phyloP scores from a whole-genome alignment of 1,140 invertebrate genomes.

The Neodiprion fabricii region DNA sequence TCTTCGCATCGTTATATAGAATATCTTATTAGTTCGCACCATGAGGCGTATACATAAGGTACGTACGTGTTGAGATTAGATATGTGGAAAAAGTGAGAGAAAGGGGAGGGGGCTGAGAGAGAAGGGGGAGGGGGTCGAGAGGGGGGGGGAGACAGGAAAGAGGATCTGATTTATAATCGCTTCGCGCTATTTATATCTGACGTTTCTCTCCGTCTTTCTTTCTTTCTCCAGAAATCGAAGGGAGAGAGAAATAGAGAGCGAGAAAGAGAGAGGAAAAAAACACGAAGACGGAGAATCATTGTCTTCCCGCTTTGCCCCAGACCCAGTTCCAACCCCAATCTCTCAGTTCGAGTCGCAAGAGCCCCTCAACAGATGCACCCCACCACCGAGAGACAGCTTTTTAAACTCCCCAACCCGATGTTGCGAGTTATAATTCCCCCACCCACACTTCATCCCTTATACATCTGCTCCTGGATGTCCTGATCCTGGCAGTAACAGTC shows the following conservation, averaged over 20 bases:
- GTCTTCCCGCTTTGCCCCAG: not conserved
- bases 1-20: not conserved
- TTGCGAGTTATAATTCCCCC: constrained; percentile 28
- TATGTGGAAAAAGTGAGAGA: not conserved
- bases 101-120: too few relatives aligned
- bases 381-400: constrained; percentile 47
- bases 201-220: too few relatives aligned
- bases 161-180: not conserved
- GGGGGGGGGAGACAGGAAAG: too few relatives aligned
- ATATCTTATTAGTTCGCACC: not conserved
- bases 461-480: constrained; percentile 33
- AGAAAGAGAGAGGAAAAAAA: not conserved
- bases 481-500: constrained; percentile 46
- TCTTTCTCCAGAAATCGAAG: not conserved
- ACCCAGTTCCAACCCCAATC: not conserved
- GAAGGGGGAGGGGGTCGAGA: too few relatives aligned
- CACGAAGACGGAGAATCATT: not conserved
- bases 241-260: not conserved
- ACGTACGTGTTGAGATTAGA: not conserved
- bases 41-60: not conserved
- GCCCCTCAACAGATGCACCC: constrained; percentile 54
- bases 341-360: constrained; percentile 34
- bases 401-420: constrained; percentile 46
- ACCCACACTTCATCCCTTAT: constrained; percentile 19
- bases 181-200: not conserved